These are phyloP conservation scores for Drosophila sechellia DNA, from an alignment of 1,140 invertebrate genomes.

Conservation along the genomic window DNA sequence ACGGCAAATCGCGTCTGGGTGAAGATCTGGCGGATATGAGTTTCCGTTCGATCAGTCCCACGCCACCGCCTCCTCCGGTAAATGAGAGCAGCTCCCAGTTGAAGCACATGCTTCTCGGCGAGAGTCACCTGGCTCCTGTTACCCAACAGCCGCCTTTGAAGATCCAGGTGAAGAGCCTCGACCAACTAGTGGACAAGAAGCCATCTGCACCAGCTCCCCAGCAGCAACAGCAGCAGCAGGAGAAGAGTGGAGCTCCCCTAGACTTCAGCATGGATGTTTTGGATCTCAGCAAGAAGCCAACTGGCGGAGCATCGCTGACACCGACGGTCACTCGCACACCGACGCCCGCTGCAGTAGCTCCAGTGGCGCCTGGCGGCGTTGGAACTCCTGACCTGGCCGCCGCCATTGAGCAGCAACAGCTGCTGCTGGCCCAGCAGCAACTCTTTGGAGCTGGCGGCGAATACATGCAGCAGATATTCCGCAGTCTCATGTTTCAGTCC, in stretches of 20 bases:
- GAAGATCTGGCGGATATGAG: constrained; percentile 72
- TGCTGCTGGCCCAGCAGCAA: constrained; percentile 83
- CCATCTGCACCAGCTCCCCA: constrained; percentile 3
- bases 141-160: constrained; percentile 76
- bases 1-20: constrained; percentile 42
- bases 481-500: constrained; percentile 86
- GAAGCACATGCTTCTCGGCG: constrained; percentile 77
- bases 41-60: constrained; percentile 50
- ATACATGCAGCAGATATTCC: constrained; percentile 86
- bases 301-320: constrained; percentile 85
- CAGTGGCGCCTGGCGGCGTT: constrained; percentile 75
- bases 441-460: constrained; percentile 84
- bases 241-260: constrained; percentile 85
- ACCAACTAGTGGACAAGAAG: constrained; percentile 86
- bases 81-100: constrained; percentile 85
- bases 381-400: constrained; percentile 20
- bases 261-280: constrained; percentile 93
- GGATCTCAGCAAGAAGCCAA: constrained; percentile 92
- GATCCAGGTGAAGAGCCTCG: constrained; percentile 88
- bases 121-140: constrained; percentile 3
- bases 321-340: constrained; percentile 55
- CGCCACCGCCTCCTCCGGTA: constrained; percentile 46
- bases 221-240: constrained; percentile 66
- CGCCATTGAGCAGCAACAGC: constrained; percentile 73
- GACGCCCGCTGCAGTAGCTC: constrained; percentile 78